Conservation (phyloP, 2,113 vertebrate genomes). For the Silurus meridionalis region DNA sequence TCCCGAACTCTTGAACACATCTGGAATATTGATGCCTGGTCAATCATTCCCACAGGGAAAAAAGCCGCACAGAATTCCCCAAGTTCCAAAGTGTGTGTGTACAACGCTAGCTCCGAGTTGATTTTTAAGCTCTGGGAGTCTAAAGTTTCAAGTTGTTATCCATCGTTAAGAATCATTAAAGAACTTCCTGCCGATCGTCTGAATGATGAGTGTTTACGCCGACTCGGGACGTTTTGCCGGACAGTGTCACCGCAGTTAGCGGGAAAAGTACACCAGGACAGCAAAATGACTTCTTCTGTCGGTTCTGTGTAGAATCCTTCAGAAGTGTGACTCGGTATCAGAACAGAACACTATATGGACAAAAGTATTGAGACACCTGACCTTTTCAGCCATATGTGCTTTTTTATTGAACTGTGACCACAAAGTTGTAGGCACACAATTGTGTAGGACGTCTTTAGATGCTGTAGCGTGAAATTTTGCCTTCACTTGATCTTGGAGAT, state of each 20-base stretch:
- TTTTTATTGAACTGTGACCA: too few relatives aligned
- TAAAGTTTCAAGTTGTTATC: constrained; percentile 1
- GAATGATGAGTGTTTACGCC: constrained; percentile 9
- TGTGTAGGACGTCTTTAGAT: too few relatives aligned
- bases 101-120: background rate
- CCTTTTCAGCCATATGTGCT: too few relatives aligned
- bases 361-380: too few relatives aligned
- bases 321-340: background rate
- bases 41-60: background rate
- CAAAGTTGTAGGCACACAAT: too few relatives aligned
- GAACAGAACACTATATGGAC: background rate
- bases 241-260: background rate
- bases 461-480: too few relatives aligned
- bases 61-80: background rate
- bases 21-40: background rate
- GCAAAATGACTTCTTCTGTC: background rate
- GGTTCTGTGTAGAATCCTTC: background rate
- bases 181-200: background rate
- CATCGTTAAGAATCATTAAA: constrained; percentile 8
- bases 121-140: constrained; percentile 14
- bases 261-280: too few relatives aligned
- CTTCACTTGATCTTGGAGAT: too few relatives aligned
- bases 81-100: constrained; percentile 7
- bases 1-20: background rate
- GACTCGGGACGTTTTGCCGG: background rate